Percentiles rank a stretch among this genome's conserved stretches.
Conservation (phyloP, 2,113 vertebrate species). For the Atrichornis clamosus region DNA sequence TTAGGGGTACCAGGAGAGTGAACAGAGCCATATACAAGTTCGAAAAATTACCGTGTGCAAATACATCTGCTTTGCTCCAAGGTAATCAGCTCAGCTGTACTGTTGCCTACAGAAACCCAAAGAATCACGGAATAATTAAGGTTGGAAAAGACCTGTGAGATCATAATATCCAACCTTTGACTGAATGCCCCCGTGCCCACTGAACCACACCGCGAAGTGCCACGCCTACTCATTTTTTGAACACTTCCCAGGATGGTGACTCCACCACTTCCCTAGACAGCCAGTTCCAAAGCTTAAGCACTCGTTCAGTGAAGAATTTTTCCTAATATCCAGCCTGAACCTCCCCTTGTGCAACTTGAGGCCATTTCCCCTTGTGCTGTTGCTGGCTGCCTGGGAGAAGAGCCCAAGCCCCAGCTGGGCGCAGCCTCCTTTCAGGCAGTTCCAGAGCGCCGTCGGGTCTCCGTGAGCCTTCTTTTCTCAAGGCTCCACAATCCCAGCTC, state of each 20-base stretch:
- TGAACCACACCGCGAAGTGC: not conserved
- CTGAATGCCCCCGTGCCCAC: not conserved
- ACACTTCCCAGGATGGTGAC: not conserved
- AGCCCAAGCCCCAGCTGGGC: not conserved
- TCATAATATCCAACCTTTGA: not conserved
- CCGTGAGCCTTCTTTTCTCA: not conserved
- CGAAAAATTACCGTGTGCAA: not conserved
- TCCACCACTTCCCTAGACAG: not conserved
- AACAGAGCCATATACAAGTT: not conserved
- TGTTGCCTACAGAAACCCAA: not conserved
- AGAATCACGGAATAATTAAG: not conserved
- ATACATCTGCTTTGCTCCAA: not conserved
- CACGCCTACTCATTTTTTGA: not conserved
- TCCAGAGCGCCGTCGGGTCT: fast-evolving
- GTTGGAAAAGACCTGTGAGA: not conserved
- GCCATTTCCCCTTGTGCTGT: not conserved
- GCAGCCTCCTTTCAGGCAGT: fast-evolving
- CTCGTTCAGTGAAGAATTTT: not conserved
- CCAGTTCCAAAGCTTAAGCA: not conserved
- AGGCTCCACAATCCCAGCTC: not conserved
- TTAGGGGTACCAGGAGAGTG: not conserved
- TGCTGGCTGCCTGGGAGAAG: not conserved
- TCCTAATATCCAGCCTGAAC: not conserved
- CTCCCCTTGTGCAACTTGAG: not conserved
- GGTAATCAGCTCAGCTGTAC: not conserved